Evolutionary conservation across 2,888 invertebrate species (phyloP), one percentile per base, ranked within the genome.

Genomic region (Bibio marci): DNA sequence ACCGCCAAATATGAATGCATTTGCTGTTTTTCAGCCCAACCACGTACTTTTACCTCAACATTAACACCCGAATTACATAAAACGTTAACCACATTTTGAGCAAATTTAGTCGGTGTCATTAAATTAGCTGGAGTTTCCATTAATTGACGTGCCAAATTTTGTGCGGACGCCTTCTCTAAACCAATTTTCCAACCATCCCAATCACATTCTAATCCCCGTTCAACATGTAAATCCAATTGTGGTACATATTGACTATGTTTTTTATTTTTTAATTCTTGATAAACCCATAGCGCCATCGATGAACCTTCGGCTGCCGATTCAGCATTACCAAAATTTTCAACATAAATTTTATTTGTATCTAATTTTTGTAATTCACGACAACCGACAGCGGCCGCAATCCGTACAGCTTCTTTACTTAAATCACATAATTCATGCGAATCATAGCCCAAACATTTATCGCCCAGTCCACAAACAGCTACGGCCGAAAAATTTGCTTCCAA

Each of bases 61-160:
- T 52, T 56, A 1, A 56, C 56, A 1, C 56, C 57, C 0, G 58
- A 53, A 30, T 15, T 48, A 10, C 35, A 56, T 2, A 55, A 44
- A 2, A 54, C 52, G 22, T 56, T 49, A 3, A 55, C 55, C 1
- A 76, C 73, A 46, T 73, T 69, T 58, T 80, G 73, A 2, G 81
- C 78, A 55, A 86, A 86, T 3, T 70, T 66, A 1, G 78, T 80
- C 1, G 87, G 87, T 3, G 82, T 85, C 55, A 87, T 66, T 40
- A 73, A 52, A 55, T 87, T 87, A 2, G 85, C 73, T 1, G 87
- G 85, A 52, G 78, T 73, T 58, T 87, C 86, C 66, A 80, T 80
- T 11, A 87, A 59, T 46, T 69, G 71, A 5, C 85, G 63, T 1
- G 82, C 76, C 41, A 85, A 62, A 58, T 87, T 87, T 59, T 88